Percentiles rank a stretch among this genome's conserved stretches.
phyloP scores from a whole-genome alignment of 2,888 invertebrate species.

The Xanthorhoe designata region DNA sequence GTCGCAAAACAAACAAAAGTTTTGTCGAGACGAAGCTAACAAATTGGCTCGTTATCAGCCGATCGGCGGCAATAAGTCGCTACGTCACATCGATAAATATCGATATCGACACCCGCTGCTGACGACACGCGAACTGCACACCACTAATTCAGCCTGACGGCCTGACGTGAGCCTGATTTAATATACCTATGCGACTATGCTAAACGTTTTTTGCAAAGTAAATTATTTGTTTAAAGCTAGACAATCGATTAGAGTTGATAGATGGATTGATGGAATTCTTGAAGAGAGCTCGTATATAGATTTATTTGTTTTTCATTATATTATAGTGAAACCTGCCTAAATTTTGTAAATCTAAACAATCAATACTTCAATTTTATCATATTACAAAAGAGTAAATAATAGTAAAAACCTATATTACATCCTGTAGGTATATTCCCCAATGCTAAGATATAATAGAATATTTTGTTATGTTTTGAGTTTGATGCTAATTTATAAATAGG shows the following conservation, averaged over 20 bases:
- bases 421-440: too few species aligned
- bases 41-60: slow-evolving; percentile 78
- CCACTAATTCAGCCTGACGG: slow-evolving; percentile 62
- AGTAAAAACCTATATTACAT: too few species aligned
- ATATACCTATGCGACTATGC: slow-evolving; percentile 32
- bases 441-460: too few species aligned
- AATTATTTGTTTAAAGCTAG: slow-evolving; percentile 25
- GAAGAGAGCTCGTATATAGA: background rate
- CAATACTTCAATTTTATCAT: too few species aligned
- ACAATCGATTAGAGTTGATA: slow-evolving; percentile 15
- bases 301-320: background rate
- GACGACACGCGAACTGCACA: slow-evolving; percentile 64
- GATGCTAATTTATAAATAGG: too few species aligned
- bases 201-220: slow-evolving; percentile 25
- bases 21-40: slow-evolving; percentile 61
- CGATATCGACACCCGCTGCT: slow-evolving; percentile 68
- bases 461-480: too few species aligned
- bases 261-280: slow-evolving; percentile 2
- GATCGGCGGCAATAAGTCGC: slow-evolving; percentile 76
- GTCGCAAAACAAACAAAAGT: slow-evolving; percentile 60
- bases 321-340: too few species aligned
- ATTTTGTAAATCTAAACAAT: too few species aligned
- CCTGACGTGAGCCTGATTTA: slow-evolving; percentile 57
- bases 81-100: slow-evolving; percentile 73
- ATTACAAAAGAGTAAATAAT: too few species aligned